These are phyloP conservation scores for Alosa alosa DNA, from an alignment of 2,113 vertebrate species.

Conservation along the genomic window DNA sequence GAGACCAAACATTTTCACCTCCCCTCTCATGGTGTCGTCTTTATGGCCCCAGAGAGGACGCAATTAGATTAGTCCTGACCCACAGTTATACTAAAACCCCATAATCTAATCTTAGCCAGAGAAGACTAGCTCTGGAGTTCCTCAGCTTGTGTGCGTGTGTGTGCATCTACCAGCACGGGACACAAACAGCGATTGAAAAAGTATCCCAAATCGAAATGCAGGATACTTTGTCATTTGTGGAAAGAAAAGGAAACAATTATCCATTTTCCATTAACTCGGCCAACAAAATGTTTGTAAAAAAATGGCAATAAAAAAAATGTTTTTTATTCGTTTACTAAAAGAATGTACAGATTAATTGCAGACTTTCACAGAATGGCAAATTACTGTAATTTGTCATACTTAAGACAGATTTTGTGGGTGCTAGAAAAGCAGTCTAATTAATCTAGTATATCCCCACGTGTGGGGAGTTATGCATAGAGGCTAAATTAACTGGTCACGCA, in stretches of 20 bases:
- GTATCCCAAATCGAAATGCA: neutral
- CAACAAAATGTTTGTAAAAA: neutral
- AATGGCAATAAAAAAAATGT: too few relatives aligned
- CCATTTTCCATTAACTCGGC: neutral
- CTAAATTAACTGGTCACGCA: neutral
- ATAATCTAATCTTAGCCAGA: constrained; percentile 43
- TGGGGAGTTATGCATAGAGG: neutral
- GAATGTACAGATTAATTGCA: neutral
- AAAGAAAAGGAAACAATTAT: neutral
- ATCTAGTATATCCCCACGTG: neutral
- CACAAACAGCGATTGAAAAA: neutral
- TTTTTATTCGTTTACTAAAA: neutral
- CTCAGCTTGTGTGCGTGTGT: neutral
- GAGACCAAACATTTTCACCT: neutral
- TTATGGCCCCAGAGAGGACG: constrained; percentile 43
- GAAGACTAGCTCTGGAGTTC: neutral
- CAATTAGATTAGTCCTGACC: constrained; percentile 45
- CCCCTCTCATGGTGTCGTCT: constrained; percentile 36
- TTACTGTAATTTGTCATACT: neutral
- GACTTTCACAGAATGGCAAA: neutral
- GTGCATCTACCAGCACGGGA: neutral
- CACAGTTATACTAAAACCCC: constrained; percentile 32
- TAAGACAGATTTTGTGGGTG: neutral
- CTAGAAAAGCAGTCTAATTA: neutral
- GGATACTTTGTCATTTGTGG: neutral